Percentiles rank a stretch among this genome's conserved stretches.
Evolutionary conservation across 2,888 invertebrate species (phyloP).

Genomic region (Mystacides longicornis): DNA sequence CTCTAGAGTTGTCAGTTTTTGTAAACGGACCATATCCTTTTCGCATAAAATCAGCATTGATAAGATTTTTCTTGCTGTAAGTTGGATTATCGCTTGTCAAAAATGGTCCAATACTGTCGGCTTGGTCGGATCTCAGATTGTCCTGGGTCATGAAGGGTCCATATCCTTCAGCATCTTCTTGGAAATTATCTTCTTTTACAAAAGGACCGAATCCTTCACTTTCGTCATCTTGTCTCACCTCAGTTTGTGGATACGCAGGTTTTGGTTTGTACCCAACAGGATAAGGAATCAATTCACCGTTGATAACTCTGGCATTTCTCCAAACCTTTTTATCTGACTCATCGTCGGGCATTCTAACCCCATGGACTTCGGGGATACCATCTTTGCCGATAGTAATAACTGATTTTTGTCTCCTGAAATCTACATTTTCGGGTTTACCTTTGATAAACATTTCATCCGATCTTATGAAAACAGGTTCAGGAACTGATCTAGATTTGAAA

Average conservation of each 20-base stretch:
- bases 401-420: constrained; percentile 57
- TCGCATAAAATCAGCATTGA: constrained; percentile 41
- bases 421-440: constrained; percentile 39
- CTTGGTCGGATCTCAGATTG: constrained; percentile 41
- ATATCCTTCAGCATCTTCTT: constrained; percentile 33
- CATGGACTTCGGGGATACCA: constrained; percentile 74
- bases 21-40: constrained; percentile 56
- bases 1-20: constrained; percentile 53
- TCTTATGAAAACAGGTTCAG: constrained; percentile 60
- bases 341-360: constrained; percentile 76
- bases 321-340: constrained; percentile 76
- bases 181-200: constrained; percentile 54
- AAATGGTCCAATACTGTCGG: constrained; percentile 37
- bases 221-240: constrained; percentile 42
- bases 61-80: constrained; percentile 40
- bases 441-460: constrained; percentile 58
- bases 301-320: constrained; percentile 83
- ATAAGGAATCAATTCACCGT: constrained; percentile 71
- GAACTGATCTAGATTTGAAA: constrained; percentile 43
- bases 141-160: constrained; percentile 57
- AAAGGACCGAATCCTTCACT: constrained; percentile 49
- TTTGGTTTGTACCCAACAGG: constrained; percentile 62
- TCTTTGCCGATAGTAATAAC: constrained; percentile 59
- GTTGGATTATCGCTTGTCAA: constrained; percentile 37
- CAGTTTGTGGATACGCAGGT: constrained; percentile 51